Evolutionary conservation across 2,888 invertebrate species (phyloP), one percentile per base, ranked within the genome.

Genomic region (Zygaena filipendulae): DNA sequence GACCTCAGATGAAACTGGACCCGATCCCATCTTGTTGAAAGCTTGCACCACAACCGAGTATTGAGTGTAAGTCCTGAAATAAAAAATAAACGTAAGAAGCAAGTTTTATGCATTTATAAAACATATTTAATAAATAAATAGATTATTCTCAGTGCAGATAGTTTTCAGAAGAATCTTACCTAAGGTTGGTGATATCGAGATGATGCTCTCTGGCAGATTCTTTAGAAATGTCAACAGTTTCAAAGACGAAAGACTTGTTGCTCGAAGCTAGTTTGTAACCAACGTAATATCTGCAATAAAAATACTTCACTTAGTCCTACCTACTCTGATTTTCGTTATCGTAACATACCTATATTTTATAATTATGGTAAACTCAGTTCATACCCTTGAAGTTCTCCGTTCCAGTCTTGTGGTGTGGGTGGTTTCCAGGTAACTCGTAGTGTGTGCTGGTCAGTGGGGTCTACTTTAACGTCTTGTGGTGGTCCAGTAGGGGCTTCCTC

Each of bases 31-130:
- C 67, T 92, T 92, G 72, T 97, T 97, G 63, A 93, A 96, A 0
- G 94, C 95, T 74, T 95, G 95, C 5, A 96, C 93, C 11, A 96
- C 95, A 11, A 96, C 91, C n/a, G 94, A 89, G 71, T 97, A 97
- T 63, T 95, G 94, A 0, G 95, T 96, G 77, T 96, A 97, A 1
- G 94, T 95, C 57, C 88, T 88, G 56, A 40, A 45, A 47, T 19
- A 21, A 16, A 25, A 20, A 23, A 6, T 9, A 19, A 9, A 4
- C 10, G n/a, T 13, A 12, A n/a, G n/a, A n/a, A n/a, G n/a, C n/a
- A n/a, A n/a, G n/a, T n/a, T n/a, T n/a, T n/a, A n/a, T 23, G 3
- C 10, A 13, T 11, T 16, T 14, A 2, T n/a, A n/a, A n/a, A n/a
- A n/a, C n/a, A n/a, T n/a, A n/a, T 19, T 19, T 19, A 3, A n/a